A percentile compares a stretch with the other conserved stretches of the same genome.
phyloP scores from a whole-genome alignment of 2,888 invertebrate genomes.

The Stenoptilia bipunctidactyla region DNA sequence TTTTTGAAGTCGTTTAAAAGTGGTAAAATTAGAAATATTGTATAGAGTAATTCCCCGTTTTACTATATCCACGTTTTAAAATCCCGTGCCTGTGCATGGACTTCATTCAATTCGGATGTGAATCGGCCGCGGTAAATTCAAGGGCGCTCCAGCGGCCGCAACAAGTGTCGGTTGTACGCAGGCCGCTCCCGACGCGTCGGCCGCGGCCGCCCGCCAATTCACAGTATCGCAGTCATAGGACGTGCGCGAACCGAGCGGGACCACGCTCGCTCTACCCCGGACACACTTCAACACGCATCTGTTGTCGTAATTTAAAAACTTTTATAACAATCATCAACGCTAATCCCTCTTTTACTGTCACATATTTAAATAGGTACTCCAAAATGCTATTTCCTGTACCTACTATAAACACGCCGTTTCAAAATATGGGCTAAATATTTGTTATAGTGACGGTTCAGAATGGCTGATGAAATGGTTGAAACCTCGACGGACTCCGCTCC shows the following conservation, averaged over 20 bases:
- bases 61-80: too few species aligned
- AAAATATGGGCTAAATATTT: slow-evolving; percentile 7
- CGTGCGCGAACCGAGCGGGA: slow-evolving; percentile 1
- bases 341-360: slow-evolving; percentile 1
- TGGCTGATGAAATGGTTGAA: slow-evolving; percentile 31
- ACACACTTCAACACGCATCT: not conserved
- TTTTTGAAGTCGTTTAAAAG: too few species aligned
- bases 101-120: too few species aligned
- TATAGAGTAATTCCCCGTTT: too few species aligned
- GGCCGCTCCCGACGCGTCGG: not conserved
- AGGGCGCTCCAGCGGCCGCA: not conserved
- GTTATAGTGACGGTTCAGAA: slow-evolving; percentile 4
- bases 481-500: slow-evolving; percentile 39
- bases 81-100: too few species aligned
- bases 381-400: not conserved
- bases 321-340: not conserved
- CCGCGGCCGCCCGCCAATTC: not conserved
- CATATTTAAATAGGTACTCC: not conserved
- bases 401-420: not conserved
- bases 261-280: not conserved
- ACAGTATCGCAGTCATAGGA: slow-evolving; percentile 1
- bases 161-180: not conserved
- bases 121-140: slow-evolving; percentile 5
- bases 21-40: too few species aligned
- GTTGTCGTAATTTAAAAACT: not conserved